Conservation (phyloP, 2,113 vertebrate species). For the Psephotus haematonotus region DNA sequence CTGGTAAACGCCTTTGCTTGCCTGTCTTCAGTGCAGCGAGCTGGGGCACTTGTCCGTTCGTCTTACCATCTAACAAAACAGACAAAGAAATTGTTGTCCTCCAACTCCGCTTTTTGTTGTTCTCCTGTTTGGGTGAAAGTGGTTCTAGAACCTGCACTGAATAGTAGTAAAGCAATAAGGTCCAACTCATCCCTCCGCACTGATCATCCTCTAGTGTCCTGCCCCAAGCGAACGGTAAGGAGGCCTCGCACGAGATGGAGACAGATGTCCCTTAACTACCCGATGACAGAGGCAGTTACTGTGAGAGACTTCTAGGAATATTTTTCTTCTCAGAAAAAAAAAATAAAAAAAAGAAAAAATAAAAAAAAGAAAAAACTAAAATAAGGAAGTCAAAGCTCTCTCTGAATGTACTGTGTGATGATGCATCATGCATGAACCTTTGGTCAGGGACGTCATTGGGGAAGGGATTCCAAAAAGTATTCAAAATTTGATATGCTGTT, state of each 20-base stretch:
- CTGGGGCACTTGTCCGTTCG: slow-evolving; percentile 87
- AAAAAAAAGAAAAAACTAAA: neutral
- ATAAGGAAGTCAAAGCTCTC: slow-evolving; percentile 76
- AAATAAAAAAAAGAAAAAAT: neutral
- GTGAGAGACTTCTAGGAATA: slow-evolving; percentile 82
- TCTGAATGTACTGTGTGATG: slow-evolving; percentile 89
- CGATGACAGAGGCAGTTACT: slow-evolving; percentile 84
- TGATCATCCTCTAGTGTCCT: slow-evolving; percentile 77
- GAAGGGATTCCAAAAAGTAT: slow-evolving; percentile 81
- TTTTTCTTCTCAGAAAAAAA: slow-evolving; percentile 70
- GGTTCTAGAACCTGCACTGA: slow-evolving; percentile 91
- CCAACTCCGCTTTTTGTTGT: slow-evolving; percentile 77
- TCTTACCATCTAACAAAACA: slow-evolving; percentile 88
- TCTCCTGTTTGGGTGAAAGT: slow-evolving; percentile 81
- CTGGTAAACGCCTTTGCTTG: slow-evolving; percentile 94
- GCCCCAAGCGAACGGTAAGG: slow-evolving; percentile 81
- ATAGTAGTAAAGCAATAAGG: slow-evolving; percentile 92
- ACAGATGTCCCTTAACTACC: slow-evolving; percentile 77
- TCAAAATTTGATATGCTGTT: slow-evolving; percentile 77
- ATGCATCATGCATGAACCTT: slow-evolving; percentile 87
- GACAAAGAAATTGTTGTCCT: slow-evolving; percentile 84
- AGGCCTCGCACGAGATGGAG: slow-evolving; percentile 78
- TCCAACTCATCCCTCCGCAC: slow-evolving; percentile 83
- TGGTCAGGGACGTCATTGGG: slow-evolving; percentile 80
- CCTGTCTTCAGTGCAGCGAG: slow-evolving; percentile 89